Conservation (phyloP, 2,888 invertebrate genomes). For the Amphipyra tragopoginis region DNA sequence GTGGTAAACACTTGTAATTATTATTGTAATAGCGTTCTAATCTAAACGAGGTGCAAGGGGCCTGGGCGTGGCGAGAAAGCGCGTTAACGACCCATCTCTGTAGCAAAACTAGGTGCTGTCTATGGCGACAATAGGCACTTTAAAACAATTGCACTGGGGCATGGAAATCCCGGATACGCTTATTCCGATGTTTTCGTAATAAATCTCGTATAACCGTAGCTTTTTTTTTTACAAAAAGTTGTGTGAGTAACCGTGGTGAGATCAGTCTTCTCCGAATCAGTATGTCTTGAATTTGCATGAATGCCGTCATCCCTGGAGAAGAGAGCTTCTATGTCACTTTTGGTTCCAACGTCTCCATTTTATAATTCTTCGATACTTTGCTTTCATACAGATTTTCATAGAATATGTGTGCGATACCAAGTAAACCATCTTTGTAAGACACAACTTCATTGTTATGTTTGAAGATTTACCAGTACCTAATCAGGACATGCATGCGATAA, state of each 20-base stretch:
- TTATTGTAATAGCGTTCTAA: slow-evolving; percentile 83
- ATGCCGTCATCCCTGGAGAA: too few relatives aligned
- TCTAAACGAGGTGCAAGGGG: slow-evolving; percentile 73
- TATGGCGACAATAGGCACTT: slow-evolving; percentile 24
- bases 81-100: slow-evolving; percentile 55
- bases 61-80: slow-evolving; percentile 71
- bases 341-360: too few relatives aligned
- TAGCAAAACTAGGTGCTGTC: slow-evolving; percentile 24
- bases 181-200: slow-evolving; percentile 4
- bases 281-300: too few relatives aligned
- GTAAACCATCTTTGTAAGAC: too few relatives aligned
- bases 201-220: neutral
- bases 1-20: slow-evolving; percentile 80
- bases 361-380: too few relatives aligned
- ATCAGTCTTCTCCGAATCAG: too few relatives aligned
- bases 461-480: neutral
- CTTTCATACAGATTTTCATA: too few relatives aligned
- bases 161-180: slow-evolving; percentile 22
- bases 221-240: neutral
- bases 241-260: neutral
- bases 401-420: too few relatives aligned
- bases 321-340: too few relatives aligned
- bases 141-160: slow-evolving; percentile 29
- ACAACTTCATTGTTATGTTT: too few relatives aligned
- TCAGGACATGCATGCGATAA: neutral